A percentile compares a stretch with the other conserved stretches of the same genome.
These are phyloP conservation scores for Pseudomugil gertrudae DNA, from an alignment of 2,797 vertebrate genomes.

Conservation along the genomic window DNA sequence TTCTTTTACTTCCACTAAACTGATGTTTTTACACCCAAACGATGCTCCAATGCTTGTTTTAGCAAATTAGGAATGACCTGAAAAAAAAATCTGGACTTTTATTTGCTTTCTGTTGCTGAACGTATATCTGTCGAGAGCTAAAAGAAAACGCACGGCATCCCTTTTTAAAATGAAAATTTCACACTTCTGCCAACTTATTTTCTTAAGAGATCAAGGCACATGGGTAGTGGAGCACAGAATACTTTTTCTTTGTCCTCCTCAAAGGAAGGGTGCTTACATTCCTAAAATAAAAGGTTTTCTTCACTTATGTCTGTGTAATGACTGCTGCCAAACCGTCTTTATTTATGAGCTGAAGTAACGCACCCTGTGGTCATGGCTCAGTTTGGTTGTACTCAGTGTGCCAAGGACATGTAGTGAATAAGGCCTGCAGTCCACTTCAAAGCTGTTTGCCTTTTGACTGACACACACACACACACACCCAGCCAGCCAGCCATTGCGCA, in stretches of 20 bases:
- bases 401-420: constrained; percentile 39
- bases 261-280: not conserved
- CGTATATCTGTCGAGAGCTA: too few species aligned
- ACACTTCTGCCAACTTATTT: not conserved
- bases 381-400: constrained; percentile 25
- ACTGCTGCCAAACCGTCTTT: constrained; percentile 2
- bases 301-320: not conserved
- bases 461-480: not conserved
- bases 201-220: not conserved
- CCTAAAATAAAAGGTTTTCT: constrained; percentile 1
- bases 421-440: constrained; percentile 49
- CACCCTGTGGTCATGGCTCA: constrained; percentile 4
- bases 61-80: not conserved
- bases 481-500: not conserved
- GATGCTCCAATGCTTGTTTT: not conserved
- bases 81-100: not conserved
- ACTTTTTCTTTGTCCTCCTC: not conserved
- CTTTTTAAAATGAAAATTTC: constrained; percentile 4
- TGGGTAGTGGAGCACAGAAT: not conserved
- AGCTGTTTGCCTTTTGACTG: constrained; percentile 43
- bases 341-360: constrained; percentile 15
- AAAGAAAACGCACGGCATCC: too few species aligned
- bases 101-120: too few species aligned
- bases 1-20: not conserved
- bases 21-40: not conserved